Evolutionary conservation across 2,797 vertebrate species (phyloP).

Genomic region (Presbytis comata): DNA sequence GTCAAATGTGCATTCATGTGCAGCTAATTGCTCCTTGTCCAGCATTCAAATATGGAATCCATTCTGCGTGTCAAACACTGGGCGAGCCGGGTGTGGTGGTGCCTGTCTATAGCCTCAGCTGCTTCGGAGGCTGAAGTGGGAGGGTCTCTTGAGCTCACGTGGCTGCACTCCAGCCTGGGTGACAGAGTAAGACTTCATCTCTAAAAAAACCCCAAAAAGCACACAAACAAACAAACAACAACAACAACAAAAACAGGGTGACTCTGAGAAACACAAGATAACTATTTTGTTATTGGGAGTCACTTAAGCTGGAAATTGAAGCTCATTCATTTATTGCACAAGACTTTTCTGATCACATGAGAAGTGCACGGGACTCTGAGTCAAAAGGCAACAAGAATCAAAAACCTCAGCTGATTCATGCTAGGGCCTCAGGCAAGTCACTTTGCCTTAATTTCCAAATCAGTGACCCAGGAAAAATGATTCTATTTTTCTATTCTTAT

Average conservation of each 20-base stretch:
- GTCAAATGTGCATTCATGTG: not conserved
- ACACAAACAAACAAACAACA: too few species aligned
- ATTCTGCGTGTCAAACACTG: not conserved
- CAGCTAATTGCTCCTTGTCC: not conserved
- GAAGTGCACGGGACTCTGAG: conserved; percentile 61
- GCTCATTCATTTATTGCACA: conserved; percentile 34
- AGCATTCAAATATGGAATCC: not conserved
- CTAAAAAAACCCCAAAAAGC: not conserved
- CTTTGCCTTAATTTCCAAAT: conserved; percentile 38
- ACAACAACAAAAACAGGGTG: not conserved
- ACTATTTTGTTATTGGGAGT: not conserved
- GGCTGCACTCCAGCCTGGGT: not conserved
- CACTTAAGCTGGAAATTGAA: not conserved
- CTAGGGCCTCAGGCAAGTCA: conserved; percentile 24
- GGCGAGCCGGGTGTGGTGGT: not conserved
- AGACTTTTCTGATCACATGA: conserved; percentile 50
- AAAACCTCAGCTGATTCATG: conserved; percentile 52
- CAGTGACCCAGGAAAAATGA: not conserved
- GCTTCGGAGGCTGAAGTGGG: not conserved
- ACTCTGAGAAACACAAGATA: not conserved
- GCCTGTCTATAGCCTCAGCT: not conserved
- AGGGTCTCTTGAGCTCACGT: not conserved
- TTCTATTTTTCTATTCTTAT: not conserved
- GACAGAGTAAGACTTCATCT: not conserved
- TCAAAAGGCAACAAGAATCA: conserved; percentile 56